These are phyloP conservation scores for Tetramorium parvispinum DNA, from an alignment of 1,140 invertebrate genomes.

Conservation along the genomic window DNA sequence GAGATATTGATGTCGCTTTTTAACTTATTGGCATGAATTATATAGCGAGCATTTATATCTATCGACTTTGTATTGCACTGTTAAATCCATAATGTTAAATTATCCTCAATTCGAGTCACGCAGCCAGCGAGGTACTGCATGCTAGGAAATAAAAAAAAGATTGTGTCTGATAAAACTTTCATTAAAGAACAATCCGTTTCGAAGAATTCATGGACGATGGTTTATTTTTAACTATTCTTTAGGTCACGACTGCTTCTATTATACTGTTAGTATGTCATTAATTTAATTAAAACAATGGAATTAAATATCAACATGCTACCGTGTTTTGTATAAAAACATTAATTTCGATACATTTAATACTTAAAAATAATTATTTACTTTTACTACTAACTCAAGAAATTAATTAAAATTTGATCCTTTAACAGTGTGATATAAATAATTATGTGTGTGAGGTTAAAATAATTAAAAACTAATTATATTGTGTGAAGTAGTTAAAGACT, in stretches of 20 bases:
- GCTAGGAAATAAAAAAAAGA: background rate
- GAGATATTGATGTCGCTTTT: background rate
- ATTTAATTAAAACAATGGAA: too few relatives aligned
- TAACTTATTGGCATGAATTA: slow-evolving; percentile 2
- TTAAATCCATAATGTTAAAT: too few relatives aligned
- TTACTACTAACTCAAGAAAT: too few relatives aligned
- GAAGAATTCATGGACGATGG: background rate
- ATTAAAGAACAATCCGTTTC: background rate
- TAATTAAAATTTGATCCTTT: too few relatives aligned
- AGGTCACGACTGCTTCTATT: too few relatives aligned
- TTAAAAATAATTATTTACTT: too few relatives aligned
- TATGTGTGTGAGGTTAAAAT: background rate
- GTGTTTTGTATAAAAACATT: too few relatives aligned
- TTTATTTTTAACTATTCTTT: background rate
- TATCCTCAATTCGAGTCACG: background rate
- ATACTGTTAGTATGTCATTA: too few relatives aligned
- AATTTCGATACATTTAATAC: too few relatives aligned
- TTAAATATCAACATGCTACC: too few relatives aligned
- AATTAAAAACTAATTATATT: background rate
- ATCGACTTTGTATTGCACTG: background rate
- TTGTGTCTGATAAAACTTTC: background rate
- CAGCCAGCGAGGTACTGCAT: background rate
- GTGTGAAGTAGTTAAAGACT: background rate
- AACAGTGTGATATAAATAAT: background rate
- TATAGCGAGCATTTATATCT: background rate